Evolutionary conservation across 2,113 vertebrate genomes (phyloP), one percentile per base, ranked within the genome.

Genomic region (Lepus americanus): DNA sequence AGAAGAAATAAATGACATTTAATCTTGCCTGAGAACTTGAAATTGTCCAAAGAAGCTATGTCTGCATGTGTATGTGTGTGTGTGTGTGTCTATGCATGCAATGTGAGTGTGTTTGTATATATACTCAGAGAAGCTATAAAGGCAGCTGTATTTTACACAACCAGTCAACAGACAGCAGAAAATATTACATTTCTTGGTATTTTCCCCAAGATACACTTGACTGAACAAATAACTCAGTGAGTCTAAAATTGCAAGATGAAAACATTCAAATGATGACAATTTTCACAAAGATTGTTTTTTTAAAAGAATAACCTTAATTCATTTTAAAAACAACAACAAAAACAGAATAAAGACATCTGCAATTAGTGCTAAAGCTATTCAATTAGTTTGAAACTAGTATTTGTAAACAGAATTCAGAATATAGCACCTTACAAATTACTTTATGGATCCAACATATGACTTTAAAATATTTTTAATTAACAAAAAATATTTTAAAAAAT

Each of bases 1-100:
- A 95, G 25, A 49, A 88, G 39, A 94, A 92, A 86, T 49, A 70
- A 7, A 53, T 51, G 73, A 89, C 66, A 93, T 79, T 89, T 91
- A 91, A 96, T 89, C 53, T 76, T 83, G 27, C n/a, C 63, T 55
- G 63, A 77, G 36, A 93, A 78, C 16, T 27, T 51, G 55, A 87
- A 85, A 92, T 93, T 29, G 72, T 91, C 76, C 77, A 51, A 8
- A 69, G 23, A 87, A 90, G 49, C 36, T 87, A 1, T 80, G 44
- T 44, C 44, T 44, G 44, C 44, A 44, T 8, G 44, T 44, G 44
- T 44, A 44, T 44, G 44, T 44, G 44, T 44, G 44, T 44, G 44
- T 44, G 44, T 44, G 44, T 44, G 44, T 44, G 8, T 44, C 44
- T 77, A 49, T 4, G 22, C 39, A 6, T 53, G 5, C 16, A 86